Conservation (phyloP, 2,113 vertebrate species). For the Hyaena hyaena region DNA sequence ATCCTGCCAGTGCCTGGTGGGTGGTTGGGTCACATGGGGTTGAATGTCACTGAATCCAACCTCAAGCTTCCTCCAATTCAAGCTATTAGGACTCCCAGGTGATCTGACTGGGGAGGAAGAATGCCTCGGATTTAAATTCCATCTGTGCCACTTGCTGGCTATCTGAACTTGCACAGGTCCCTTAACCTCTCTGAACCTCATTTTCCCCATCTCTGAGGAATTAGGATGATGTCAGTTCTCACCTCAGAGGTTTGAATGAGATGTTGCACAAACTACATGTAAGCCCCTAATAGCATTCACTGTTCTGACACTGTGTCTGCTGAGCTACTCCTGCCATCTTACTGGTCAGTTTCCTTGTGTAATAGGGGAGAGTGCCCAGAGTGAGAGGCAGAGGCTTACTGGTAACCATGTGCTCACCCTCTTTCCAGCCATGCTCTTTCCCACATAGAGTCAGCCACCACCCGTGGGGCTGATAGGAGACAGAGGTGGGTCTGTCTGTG, state of each 20-base stretch:
- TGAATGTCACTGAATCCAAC: not conserved
- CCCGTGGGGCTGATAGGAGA: not conserved
- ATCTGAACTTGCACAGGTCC: not conserved
- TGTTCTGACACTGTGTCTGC: not conserved
- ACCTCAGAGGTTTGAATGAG: not conserved
- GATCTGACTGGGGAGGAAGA: not conserved
- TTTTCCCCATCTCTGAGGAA: conserved; percentile 33
- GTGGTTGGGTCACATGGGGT: not conserved
- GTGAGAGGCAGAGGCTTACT: not conserved
- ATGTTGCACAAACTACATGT: not conserved
- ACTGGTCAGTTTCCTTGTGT: not conserved
- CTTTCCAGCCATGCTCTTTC: not conserved
- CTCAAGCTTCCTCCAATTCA: not conserved
- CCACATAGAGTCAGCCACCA: not conserved
- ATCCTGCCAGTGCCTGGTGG: not conserved
- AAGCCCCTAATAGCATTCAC: not conserved
- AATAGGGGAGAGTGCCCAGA: not conserved
- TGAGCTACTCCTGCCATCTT: not conserved
- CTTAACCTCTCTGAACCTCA: not conserved
- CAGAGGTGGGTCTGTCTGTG: not conserved
- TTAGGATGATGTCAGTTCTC: not conserved
- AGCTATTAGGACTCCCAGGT: not conserved
- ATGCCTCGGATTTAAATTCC: conserved; percentile 9
- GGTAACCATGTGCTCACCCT: not conserved
- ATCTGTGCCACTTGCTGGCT: not conserved